Conservation (phyloP, 2,888 invertebrate genomes). For the Eledone cirrhosa region DNA sequence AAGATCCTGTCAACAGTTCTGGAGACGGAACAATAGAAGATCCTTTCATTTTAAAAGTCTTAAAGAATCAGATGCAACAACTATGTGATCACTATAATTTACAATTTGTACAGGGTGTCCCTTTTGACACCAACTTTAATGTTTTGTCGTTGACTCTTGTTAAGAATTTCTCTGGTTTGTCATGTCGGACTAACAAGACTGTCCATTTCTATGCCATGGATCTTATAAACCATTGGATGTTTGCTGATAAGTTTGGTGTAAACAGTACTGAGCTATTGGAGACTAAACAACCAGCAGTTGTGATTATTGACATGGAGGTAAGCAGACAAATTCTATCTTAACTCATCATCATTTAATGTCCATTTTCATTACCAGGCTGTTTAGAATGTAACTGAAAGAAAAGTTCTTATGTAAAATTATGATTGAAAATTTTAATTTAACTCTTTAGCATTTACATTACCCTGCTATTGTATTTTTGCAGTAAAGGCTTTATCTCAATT, state of each 20-base stretch:
- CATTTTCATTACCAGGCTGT: too few relatives aligned
- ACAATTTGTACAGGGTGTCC: constrained; percentile 44
- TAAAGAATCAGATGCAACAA: constrained; percentile 28
- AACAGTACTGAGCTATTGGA: constrained; percentile 66
- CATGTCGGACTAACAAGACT: constrained; percentile 71
- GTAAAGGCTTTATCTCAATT: too few relatives aligned
- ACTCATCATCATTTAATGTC: too few relatives aligned
- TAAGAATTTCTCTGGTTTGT: constrained; percentile 57
- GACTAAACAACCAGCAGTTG: constrained; percentile 63
- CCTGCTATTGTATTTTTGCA: too few relatives aligned
- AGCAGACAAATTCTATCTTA: constrained; percentile 43
- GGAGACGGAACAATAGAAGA: background rate
- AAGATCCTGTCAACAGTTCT: background rate
- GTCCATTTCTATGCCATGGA: constrained; percentile 78
- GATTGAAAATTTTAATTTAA: too few relatives aligned
- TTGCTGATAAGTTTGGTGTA: constrained; percentile 80
- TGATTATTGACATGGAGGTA: constrained; percentile 79
- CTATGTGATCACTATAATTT: constrained; percentile 47
- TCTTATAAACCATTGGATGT: constrained; percentile 76
- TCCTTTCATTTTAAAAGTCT: background rate
- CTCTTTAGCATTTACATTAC: too few relatives aligned
- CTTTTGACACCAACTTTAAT: constrained; percentile 13
- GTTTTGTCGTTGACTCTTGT: background rate
- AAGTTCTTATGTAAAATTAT: too few relatives aligned
- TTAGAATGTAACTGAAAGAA: too few relatives aligned